Evolutionary conservation across 2,888 invertebrate species (phyloP).

Genomic region (Athrips mouffetella): DNA sequence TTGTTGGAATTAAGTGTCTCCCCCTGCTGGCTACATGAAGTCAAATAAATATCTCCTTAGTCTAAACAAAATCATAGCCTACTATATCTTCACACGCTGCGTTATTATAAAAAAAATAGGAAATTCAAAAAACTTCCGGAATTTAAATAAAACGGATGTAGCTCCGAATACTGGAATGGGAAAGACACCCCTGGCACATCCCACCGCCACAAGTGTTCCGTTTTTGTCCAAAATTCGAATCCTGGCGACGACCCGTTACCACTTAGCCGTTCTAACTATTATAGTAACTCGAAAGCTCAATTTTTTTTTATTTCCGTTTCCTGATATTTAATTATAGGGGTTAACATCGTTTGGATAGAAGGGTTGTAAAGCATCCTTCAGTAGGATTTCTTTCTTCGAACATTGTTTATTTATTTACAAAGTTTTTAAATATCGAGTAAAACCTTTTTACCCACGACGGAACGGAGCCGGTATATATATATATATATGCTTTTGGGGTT

Average conservation of each 20-base stretch:
- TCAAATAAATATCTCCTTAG: too few relatives aligned
- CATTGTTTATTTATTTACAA: too few relatives aligned
- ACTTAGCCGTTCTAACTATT: slow-evolving; percentile 3
- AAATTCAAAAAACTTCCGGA: slow-evolving; percentile 40
- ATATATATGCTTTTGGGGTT: too few relatives aligned
- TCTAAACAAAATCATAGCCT: too few relatives aligned
- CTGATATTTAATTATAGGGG: background rate
- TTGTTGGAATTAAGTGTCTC: too few relatives aligned
- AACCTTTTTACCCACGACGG: too few relatives aligned
- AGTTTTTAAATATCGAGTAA: too few relatives aligned
- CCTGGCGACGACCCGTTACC: slow-evolving; percentile 30
- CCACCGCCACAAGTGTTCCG: slow-evolving; percentile 50
- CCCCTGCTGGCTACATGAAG: too few relatives aligned
- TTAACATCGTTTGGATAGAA: background rate
- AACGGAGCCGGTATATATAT: too few relatives aligned
- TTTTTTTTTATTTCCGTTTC: slow-evolving; percentile 13
- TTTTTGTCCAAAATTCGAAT: slow-evolving; percentile 44
- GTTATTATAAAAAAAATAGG: too few relatives aligned
- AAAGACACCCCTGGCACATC: slow-evolving; percentile 48
- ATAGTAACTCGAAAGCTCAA: background rate
- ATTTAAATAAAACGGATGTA: slow-evolving; percentile 53
- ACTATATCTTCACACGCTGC: too few relatives aligned
- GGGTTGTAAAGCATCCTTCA: too few relatives aligned
- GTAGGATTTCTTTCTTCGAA: background rate
- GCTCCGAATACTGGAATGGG: slow-evolving; percentile 37